phyloP scores from a whole-genome alignment of 2,113 vertebrate species.

The Promerops cafer region DNA sequence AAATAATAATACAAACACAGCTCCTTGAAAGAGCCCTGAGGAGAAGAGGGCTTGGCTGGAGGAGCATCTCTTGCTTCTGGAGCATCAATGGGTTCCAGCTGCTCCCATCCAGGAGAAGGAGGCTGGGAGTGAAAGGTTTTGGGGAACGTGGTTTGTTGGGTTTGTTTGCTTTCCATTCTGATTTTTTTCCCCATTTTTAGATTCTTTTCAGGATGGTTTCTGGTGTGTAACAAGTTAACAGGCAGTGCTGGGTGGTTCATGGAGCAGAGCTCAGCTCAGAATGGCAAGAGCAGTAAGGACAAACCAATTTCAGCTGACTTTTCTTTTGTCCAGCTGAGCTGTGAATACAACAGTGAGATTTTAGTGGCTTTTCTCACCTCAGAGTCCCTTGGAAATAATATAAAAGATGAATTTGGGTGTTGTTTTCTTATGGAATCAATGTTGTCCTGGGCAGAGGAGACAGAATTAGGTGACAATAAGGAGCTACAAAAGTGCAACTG shows the following conservation, averaged over 20 bases:
- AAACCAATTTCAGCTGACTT: background rate
- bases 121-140: background rate
- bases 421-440: background rate
- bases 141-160: background rate
- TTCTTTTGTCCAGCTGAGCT: background rate
- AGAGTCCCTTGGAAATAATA: background rate
- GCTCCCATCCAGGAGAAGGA: background rate
- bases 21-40: background rate
- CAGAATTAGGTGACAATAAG: background rate
- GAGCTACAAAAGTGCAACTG: accelerated
- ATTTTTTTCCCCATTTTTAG: background rate
- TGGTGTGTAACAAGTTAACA: background rate
- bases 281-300: background rate
- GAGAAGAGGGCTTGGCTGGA: background rate
- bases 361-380: background rate
- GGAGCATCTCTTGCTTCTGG: background rate
- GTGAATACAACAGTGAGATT: background rate
- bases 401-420: background rate
- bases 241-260: background rate
- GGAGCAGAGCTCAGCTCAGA: background rate
- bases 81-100: slow-evolving; percentile 21
- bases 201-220: background rate
- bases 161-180: background rate
- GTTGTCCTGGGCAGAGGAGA: background rate
- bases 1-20: background rate